Evolutionary conservation across 2,113 vertebrate species (phyloP).

Genomic region (Perognathus longimembris): DNA sequence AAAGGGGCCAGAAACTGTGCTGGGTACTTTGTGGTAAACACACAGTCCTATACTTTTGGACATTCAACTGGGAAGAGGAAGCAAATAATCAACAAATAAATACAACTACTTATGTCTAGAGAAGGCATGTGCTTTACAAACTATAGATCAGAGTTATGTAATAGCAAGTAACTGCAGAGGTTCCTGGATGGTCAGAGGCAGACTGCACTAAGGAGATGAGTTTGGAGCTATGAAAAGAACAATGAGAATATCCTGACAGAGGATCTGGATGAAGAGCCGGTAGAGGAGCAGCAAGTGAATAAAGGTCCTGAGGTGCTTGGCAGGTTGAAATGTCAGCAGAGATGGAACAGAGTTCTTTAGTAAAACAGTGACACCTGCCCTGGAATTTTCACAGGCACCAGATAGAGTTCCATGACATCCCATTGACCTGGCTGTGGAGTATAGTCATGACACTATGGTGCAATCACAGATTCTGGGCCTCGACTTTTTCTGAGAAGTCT

Average conservation of each 20-base stretch:
- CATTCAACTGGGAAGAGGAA: background rate
- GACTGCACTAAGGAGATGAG: background rate
- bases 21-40: background rate
- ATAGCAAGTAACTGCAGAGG: background rate
- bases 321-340: background rate
- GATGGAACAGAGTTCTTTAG: background rate
- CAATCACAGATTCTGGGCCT: background rate
- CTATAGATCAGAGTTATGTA: background rate
- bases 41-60: background rate
- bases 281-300: background rate
- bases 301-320: background rate
- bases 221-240: background rate
- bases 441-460: background rate
- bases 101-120: background rate
- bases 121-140: background rate
- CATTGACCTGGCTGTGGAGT: background rate
- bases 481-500: conserved; percentile 28
- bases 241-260: background rate
- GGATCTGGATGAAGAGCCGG: background rate
- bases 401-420: background rate
- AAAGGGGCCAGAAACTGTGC: background rate
- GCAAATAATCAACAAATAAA: background rate
- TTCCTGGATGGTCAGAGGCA: background rate
- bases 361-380: background rate
- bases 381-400: background rate